Evolutionary conservation across 30 jellyfish, hydroid and myxozoan genomes (phyloP).

Genomic region (Hydra vulgaris): DNA sequence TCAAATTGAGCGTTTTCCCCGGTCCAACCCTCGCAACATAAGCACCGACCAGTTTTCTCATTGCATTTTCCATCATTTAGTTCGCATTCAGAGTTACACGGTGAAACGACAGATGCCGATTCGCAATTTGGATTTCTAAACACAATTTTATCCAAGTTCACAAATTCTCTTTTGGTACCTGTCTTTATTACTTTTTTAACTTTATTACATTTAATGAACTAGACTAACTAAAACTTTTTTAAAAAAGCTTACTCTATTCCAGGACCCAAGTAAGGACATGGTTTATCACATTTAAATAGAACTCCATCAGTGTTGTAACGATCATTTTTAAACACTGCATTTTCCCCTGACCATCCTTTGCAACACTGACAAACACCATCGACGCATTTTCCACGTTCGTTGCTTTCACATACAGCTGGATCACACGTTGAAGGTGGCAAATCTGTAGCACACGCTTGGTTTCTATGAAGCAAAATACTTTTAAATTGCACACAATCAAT

Average conservation of each 20-base stretch:
- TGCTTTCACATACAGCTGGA: background rate
- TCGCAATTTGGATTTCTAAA: slow-evolving; percentile 17
- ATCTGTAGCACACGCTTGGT: too few species aligned
- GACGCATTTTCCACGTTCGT: slow-evolving; percentile 2
- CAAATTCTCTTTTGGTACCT: too few species aligned
- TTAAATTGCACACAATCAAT: too few species aligned
- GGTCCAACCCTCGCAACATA: slow-evolving; percentile 28
- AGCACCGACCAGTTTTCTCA: slow-evolving; percentile 22
- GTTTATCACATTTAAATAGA: background rate
- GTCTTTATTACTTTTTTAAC: too few species aligned
- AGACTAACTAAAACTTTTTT: too few species aligned
- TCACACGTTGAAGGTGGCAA: too few species aligned
- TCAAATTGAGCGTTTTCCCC: slow-evolving; percentile 14
- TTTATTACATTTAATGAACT: too few species aligned
- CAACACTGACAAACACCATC: slow-evolving; percentile 2
- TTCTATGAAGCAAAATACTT: too few species aligned
- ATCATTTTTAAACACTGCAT: background rate
- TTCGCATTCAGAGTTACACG: slow-evolving; percentile 11
- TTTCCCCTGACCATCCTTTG: background rate
- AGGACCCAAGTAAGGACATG: slow-evolving; percentile 1
- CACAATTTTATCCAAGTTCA: background rate
- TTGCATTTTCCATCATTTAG: slow-evolving; percentile 13
- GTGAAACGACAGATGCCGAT: background rate
- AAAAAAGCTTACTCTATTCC: slow-evolving; percentile 2
- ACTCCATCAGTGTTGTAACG: slow-evolving; percentile 4